Conservation (phyloP, 1,140 invertebrate species). For the Thalassaphorura encarpata region DNA sequence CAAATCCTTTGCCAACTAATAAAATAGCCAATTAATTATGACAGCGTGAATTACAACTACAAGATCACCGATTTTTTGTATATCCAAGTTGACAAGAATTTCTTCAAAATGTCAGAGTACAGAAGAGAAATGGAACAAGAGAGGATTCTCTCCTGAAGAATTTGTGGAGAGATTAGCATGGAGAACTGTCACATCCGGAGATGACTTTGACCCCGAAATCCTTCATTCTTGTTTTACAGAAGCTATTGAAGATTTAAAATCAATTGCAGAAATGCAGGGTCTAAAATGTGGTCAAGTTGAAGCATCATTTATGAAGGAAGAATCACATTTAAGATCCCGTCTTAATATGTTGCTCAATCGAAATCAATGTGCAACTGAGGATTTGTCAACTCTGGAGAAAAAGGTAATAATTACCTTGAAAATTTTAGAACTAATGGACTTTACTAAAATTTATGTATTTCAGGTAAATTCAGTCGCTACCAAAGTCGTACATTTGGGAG, state of each 20-base stretch:
- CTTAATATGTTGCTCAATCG: conserved; percentile 21
- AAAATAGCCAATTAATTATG: too few relatives aligned
- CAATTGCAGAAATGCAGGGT: conserved; percentile 26
- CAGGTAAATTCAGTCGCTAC: conserved; percentile 91
- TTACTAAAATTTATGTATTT: neutral
- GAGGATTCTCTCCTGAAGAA: conserved; percentile 90
- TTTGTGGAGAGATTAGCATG: conserved; percentile 95
- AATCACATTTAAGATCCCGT: conserved; percentile 25
- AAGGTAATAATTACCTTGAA: conserved; percentile 55
- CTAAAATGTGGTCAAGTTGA: conserved; percentile 48
- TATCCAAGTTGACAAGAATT: neutral
- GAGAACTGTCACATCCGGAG: conserved; percentile 68
- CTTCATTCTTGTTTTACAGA: conserved; percentile 48
- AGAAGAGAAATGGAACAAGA: conserved; percentile 51
- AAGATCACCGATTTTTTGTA: too few relatives aligned
- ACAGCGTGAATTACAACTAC: too few relatives aligned
- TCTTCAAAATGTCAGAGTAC: conserved; percentile 26
- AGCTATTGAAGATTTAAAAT: conserved; percentile 23
- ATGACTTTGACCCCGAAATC: conserved; percentile 58
- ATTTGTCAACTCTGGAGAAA: conserved; percentile 74
- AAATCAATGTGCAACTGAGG: conserved; percentile 68
- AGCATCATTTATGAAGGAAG: conserved; percentile 70
- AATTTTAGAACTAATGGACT: neutral
- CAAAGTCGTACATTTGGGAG: conserved; percentile 93
- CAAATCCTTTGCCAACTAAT: too few relatives aligned